Base-by-base conservation (phyloP, 2,797 vertebrate genomes). In the Bovichtus variegatus region DNA sequence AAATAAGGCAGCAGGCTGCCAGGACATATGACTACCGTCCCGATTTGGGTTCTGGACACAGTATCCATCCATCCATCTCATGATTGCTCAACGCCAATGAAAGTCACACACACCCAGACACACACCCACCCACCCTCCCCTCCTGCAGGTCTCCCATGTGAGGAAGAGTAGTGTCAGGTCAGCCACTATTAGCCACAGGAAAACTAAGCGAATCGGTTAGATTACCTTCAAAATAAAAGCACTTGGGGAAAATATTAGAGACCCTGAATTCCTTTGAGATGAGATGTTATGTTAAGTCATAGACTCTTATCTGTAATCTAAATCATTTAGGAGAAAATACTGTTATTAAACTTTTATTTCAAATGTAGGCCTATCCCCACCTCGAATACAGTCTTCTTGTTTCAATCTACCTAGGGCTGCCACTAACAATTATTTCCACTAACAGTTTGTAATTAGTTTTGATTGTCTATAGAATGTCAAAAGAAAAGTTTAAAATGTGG, bases 1-100 rank as follows among this genome's bases (percentile, higher is more conserved):
- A 97, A 98, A 97, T 97, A 97, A 97, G 96, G 96, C 95, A 93
- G 92, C 91, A 74, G 91, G 92, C 83, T 94, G 92, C 86, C 89
- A 94, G 90, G 95, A 94, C 95, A 94, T 94, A 96, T 89, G 90
- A 93, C 93, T 94, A 90, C 87, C 76, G 9, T 89, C 94, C 95
- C 95, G 82, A 94, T 95, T 96, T 96, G 95, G 96, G 90, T 92
- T 90, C 91, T 92, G 93, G 88, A 90, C 90, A 94, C 92, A 93
- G 93, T 90, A 93, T 92, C 93, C 90, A 94, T 95, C 93, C 88
- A 87, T 94, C 89, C 94, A 94, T 95, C 91, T 90, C 87, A 74
- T 92, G 94, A 92, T 94, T 91, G 90, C 94, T 90, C 89, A 94
- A 91, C 80, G 81, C 91, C 94, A 95, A 92, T 95, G 95, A 95